Base-by-base conservation (phyloP, 2,797 vertebrate species). In the Enteromius thamalakanensis region DNA sequence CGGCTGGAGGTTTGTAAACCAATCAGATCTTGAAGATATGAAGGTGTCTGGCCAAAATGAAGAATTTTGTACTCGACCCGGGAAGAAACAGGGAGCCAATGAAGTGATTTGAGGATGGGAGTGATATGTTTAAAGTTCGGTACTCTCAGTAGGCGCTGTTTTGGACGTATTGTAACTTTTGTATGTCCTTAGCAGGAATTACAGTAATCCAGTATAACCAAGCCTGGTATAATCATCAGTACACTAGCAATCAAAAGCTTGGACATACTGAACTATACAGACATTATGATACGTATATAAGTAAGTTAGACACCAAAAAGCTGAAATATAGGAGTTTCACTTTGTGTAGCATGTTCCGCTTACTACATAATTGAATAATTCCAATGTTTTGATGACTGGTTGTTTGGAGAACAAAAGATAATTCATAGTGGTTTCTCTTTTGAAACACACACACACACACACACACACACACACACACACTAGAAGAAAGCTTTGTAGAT, bases 381-480 rank as follows among this genome's bases (percentile, higher is more conserved):
- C 8, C 23, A 17, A 64, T 64, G 62, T 64, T 32, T 64, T 32
- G 26, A 64, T 17, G 62, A 64, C 19, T 51, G 70, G 26, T 34
- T 4, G 10, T 74, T 74, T 53, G 29, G 26, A 21, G 47, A 74
- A 21, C 47, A 51, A 51, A 26, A 32, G 32, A 53, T 55, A 2
- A 37, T 75, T 53, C 51, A 21, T 6, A 14, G 29, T 53, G 71
- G 49, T 74, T 53, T 75, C 19, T 77, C 17, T 77, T 76, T 29
- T 64, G 47, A 55, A 29, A 45, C 14, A 40, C 26, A 29, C 11
- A 29, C 10, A 12, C 42, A 34, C 34, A 40, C 40, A 42, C 42
- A 62, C 58, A 29, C 58, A 29, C 11, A 29, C 10, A 12, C 42
- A 34, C 34, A 40, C 40, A 42, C 42, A 62, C 58, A 29, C 58